Evolutionary conservation across 2,113 vertebrate genomes (phyloP).

Genomic region (Pagrus major): DNA sequence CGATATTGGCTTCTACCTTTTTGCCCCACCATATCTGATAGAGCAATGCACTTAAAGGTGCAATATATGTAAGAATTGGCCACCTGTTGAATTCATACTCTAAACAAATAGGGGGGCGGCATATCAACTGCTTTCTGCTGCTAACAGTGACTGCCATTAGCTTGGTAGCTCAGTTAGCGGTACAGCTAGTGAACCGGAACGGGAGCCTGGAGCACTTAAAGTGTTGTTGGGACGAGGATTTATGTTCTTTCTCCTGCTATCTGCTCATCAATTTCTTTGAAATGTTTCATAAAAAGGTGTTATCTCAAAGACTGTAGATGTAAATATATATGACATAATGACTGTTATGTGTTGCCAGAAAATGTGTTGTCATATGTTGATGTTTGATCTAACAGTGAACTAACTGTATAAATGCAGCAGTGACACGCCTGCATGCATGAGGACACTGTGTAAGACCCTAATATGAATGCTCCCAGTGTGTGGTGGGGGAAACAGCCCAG

Average conservation of each 20-base stretch:
- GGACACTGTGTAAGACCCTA: neutral
- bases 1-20: neutral
- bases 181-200: too few species aligned
- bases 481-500: slow-evolving; percentile 70
- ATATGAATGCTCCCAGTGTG: slow-evolving; percentile 63
- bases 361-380: neutral
- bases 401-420: slow-evolving; percentile 14
- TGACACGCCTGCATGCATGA: slow-evolving; percentile 23
- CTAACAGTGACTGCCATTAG: too few species aligned
- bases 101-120: too few species aligned
- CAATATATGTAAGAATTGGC: too few species aligned
- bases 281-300: neutral
- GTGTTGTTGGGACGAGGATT: too few species aligned
- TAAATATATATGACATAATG: too few species aligned
- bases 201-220: too few species aligned
- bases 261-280: neutral
- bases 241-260: neutral
- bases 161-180: too few species aligned
- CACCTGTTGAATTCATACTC: too few species aligned
- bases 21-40: neutral
- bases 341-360: neutral
- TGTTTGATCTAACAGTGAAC: neutral
- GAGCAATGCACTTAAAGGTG: too few species aligned
- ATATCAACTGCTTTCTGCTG: too few species aligned
- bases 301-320: neutral